Conservation (phyloP, 2,113 vertebrate genomes). For the Indicator indicator region DNA sequence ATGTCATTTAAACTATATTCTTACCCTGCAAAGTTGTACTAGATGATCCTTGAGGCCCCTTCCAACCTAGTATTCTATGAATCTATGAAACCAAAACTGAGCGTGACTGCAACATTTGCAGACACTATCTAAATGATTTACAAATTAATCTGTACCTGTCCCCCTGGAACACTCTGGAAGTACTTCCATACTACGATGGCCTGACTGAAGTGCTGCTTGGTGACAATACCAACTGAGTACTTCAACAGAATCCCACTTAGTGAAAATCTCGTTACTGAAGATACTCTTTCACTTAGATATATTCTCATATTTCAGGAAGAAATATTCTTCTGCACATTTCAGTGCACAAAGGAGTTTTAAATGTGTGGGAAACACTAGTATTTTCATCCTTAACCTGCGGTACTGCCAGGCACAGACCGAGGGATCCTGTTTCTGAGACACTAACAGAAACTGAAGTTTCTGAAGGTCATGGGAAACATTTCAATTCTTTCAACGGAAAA, state of each 20-base stretch:
- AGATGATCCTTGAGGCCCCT: too few species aligned
- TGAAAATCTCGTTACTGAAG: background rate
- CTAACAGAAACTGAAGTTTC: background rate
- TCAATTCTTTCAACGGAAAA: background rate
- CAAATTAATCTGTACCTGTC: background rate
- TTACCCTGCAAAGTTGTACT: too few species aligned
- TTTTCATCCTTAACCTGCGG: background rate
- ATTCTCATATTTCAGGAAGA: background rate
- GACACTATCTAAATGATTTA: background rate
- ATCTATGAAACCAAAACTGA: background rate
- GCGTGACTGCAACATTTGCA: background rate
- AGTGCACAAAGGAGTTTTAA: background rate
- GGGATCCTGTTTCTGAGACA: background rate
- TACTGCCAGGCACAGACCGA: background rate
- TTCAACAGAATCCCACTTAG: background rate
- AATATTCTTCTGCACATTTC: background rate
- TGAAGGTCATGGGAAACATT: constrained; percentile 25
- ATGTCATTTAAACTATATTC: too few species aligned
- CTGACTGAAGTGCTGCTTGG: background rate
- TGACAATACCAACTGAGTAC: background rate
- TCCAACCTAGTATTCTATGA: too few species aligned
- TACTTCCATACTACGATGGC: background rate
- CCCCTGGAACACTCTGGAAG: background rate
- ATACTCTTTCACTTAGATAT: background rate
- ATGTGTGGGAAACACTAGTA: background rate